phyloP scores from a whole-genome alignment of 2,888 invertebrate genomes.

The Drosophila nigricruria region DNA sequence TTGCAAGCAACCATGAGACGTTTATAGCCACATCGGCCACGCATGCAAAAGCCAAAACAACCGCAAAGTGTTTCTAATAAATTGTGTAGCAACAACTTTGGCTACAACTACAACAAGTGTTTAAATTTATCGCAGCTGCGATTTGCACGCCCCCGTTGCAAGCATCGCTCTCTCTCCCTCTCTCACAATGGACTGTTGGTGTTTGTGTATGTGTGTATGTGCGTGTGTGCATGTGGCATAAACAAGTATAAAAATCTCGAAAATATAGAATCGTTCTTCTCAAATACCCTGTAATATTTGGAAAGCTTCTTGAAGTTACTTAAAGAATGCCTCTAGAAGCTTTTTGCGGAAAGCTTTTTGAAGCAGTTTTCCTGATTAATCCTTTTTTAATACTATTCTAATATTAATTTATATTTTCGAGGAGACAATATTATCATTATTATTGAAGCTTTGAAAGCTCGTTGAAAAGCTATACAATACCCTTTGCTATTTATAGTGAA shows the following conservation, averaged over 20 bases:
- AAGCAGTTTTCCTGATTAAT: too few relatives aligned
- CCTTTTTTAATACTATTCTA: too few relatives aligned
- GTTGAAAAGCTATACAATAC: too few relatives aligned
- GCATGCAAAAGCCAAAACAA: slow-evolving; percentile 73
- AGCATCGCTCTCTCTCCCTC: slow-evolving; percentile 1
- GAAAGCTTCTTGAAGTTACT: background rate
- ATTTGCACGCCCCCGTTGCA: slow-evolving; percentile 43
- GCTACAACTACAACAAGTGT: slow-evolving; percentile 76
- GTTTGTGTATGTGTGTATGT: slow-evolving; percentile 14
- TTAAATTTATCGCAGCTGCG: slow-evolving; percentile 74
- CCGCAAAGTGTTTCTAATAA: slow-evolving; percentile 80
- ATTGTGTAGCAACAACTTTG: slow-evolving; percentile 69
- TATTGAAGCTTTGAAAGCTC: too few relatives aligned
- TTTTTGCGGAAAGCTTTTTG: too few relatives aligned
- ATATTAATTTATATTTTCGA: too few relatives aligned
- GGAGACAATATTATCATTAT: too few relatives aligned
- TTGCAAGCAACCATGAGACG: slow-evolving; percentile 65
- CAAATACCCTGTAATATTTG: slow-evolving; percentile 34
- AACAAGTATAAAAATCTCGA: slow-evolving; percentile 28
- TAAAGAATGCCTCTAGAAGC: too few relatives aligned
- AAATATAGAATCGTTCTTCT: background rate
- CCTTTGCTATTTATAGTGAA: too few relatives aligned
- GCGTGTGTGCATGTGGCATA: slow-evolving; percentile 27
- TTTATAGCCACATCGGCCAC: slow-evolving; percentile 62
- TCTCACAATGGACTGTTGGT: slow-evolving; percentile 8